These are phyloP conservation scores for Eledona agricola DNA, from an alignment of 2,888 invertebrate species.

Conservation along the genomic window DNA sequence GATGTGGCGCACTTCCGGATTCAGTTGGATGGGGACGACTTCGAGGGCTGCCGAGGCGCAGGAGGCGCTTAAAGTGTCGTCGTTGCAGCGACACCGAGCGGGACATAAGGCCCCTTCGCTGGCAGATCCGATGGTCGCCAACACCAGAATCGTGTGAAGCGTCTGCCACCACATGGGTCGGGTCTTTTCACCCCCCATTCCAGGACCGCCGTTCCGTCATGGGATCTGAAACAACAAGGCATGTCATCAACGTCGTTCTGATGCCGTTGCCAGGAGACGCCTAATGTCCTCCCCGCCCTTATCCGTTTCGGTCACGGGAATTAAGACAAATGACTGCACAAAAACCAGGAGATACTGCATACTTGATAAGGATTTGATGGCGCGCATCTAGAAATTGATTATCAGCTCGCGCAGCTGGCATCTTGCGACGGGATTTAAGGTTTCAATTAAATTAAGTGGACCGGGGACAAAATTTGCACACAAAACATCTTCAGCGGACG, in stretches of 20 bases:
- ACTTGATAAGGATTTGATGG: constrained; percentile 52
- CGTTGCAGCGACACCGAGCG: constrained; percentile 81
- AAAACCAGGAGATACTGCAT: constrained; percentile 51
- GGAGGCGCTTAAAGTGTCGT: constrained; percentile 78
- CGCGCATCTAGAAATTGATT: constrained; percentile 47
- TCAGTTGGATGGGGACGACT: constrained; percentile 87
- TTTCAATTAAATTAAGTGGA: constrained; percentile 38
- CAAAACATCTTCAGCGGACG: too few species aligned
- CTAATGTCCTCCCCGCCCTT: constrained; percentile 44
- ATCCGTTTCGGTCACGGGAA: constrained; percentile 47
- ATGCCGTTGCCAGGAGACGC: constrained; percentile 46
- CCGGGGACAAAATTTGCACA: too few species aligned
- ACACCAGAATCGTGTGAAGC: constrained; percentile 62
- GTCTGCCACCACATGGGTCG: constrained; percentile 61
- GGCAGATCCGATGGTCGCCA: constrained; percentile 58
- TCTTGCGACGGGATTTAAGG: constrained; percentile 34
- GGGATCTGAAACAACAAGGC: constrained; percentile 57
- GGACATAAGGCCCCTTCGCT: constrained; percentile 70
- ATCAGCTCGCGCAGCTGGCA: constrained; percentile 40
- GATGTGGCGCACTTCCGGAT: constrained; percentile 85
- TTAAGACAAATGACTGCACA: constrained; percentile 52
- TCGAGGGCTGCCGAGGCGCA: constrained; percentile 83
- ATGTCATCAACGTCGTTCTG: constrained; percentile 37
- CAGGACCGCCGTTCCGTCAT: constrained; percentile 57
- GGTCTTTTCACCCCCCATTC: constrained; percentile 61